Percentiles rank a stretch among this genome's conserved stretches.
Evolutionary conservation across 1,140 invertebrate genomes (phyloP).

Genomic region (Scaptomyza pallida): DNA sequence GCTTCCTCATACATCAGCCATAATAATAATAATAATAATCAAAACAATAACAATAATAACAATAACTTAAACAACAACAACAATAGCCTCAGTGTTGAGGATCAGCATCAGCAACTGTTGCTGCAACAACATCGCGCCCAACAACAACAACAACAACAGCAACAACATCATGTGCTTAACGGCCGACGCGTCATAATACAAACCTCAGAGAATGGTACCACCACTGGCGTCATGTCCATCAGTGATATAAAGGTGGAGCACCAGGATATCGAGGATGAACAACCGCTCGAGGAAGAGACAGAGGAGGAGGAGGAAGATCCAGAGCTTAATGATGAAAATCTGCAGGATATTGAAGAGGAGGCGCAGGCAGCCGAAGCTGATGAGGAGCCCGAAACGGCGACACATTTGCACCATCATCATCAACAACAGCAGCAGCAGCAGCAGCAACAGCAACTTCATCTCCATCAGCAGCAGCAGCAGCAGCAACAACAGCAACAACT

Average conservation of each 20-base stretch:
- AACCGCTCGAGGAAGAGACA: slow-evolving; percentile 29
- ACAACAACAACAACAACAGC: slow-evolving; percentile 41
- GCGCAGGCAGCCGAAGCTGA: slow-evolving; percentile 79
- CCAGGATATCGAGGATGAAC: slow-evolving; percentile 52
- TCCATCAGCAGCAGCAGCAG: not conserved
- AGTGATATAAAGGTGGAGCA: slow-evolving; percentile 67
- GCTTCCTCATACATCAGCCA: slow-evolving; percentile 56
- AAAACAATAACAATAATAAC: slow-evolving; percentile 14
- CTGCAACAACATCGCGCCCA: slow-evolving; percentile 36
- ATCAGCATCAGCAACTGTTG: slow-evolving; percentile 27
- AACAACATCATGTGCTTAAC: slow-evolving; percentile 71
- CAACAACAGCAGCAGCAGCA: slow-evolving; percentile 23
- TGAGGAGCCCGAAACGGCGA: slow-evolving; percentile 65
- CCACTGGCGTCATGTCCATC: slow-evolving; percentile 38
- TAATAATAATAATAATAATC: slow-evolving; percentile 20
- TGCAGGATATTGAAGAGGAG: slow-evolving; percentile 81
- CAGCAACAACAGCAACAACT: slow-evolving; percentile 11
- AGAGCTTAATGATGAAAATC: slow-evolving; percentile 77
- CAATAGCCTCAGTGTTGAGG: slow-evolving; percentile 22
- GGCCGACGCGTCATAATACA: slow-evolving; percentile 80
- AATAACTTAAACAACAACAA: slow-evolving; percentile 28
- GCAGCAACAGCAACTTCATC: slow-evolving; percentile 29
- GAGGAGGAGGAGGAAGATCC: slow-evolving; percentile 80
- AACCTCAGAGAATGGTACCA: slow-evolving; percentile 44
- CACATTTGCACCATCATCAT: slow-evolving; percentile 37